These are phyloP conservation scores for Athalia rosae DNA, from an alignment of 2,888 invertebrate species.

Conservation along the genomic window DNA sequence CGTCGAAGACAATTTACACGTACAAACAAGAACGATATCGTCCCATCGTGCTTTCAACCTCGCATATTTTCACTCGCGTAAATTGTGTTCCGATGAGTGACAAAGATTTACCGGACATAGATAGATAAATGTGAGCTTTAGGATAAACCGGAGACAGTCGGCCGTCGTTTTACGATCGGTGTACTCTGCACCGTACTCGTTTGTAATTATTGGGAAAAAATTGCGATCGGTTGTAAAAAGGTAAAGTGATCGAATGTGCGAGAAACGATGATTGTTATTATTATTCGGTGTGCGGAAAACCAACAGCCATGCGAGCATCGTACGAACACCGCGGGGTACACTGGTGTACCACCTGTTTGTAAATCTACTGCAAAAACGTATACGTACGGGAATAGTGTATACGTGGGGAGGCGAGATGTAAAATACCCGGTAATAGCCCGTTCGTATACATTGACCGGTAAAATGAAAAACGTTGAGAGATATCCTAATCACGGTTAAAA, in stretches of 20 bases:
- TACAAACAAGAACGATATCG: too few relatives aligned
- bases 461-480: background rate
- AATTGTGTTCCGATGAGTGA: too few relatives aligned
- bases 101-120: too few relatives aligned
- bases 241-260: constrained; percentile 7
- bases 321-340: too few relatives aligned
- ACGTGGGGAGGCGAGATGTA: background rate
- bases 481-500: constrained; percentile 42
- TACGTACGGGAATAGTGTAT: constrained; percentile 12
- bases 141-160: too few relatives aligned
- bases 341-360: constrained; percentile 17
- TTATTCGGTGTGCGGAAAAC: too few relatives aligned
- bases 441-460: background rate
- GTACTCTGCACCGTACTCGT: background rate
- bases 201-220: background rate
- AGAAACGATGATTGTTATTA: too few relatives aligned
- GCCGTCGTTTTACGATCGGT: too few relatives aligned
- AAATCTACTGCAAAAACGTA: background rate
- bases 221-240: background rate
- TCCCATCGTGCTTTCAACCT: too few relatives aligned
- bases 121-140: too few relatives aligned
- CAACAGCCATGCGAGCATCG: background rate
- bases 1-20: too few relatives aligned
- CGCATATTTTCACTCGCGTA: too few relatives aligned
- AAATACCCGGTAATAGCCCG: constrained; percentile 17